Evolutionary conservation across 2,797 vertebrate genomes (phyloP).

Genomic region (Rousettus madagascariensis): DNA sequence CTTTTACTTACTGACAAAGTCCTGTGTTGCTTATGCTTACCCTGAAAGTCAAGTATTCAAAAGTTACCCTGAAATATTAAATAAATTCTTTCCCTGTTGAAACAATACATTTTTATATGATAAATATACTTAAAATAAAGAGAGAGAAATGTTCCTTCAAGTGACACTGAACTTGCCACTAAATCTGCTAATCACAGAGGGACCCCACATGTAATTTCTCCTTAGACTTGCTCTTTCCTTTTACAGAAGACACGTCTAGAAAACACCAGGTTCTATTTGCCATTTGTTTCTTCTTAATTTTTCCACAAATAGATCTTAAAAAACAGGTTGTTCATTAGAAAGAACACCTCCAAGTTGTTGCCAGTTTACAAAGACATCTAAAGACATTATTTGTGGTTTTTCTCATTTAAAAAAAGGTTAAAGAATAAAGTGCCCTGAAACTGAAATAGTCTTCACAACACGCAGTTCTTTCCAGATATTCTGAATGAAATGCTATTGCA

Average conservation of each 20-base stretch:
- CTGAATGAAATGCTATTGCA: neutral
- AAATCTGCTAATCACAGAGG: neutral
- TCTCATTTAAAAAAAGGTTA: neutral
- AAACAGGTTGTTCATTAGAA: neutral
- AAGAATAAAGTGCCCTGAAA: neutral
- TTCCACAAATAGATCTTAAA: neutral
- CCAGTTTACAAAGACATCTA: neutral
- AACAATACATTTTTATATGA: neutral
- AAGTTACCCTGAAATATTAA: neutral
- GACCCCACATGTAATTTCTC: neutral
- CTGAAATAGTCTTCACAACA: neutral
- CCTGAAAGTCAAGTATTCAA: neutral
- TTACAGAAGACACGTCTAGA: neutral
- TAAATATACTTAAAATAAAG: neutral
- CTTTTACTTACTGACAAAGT: constrained; percentile 22
- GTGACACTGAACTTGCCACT: neutral
- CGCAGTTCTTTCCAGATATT: neutral
- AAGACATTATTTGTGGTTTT: neutral
- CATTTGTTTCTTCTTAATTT: neutral
- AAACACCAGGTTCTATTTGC: neutral
- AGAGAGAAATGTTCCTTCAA: neutral
- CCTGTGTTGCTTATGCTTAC: neutral
- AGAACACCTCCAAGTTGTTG: neutral
- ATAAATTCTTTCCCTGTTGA: neutral
- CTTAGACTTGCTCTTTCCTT: neutral